Conservation (phyloP, 2,113 vertebrate genomes). For the Callipepla squamata region DNA sequence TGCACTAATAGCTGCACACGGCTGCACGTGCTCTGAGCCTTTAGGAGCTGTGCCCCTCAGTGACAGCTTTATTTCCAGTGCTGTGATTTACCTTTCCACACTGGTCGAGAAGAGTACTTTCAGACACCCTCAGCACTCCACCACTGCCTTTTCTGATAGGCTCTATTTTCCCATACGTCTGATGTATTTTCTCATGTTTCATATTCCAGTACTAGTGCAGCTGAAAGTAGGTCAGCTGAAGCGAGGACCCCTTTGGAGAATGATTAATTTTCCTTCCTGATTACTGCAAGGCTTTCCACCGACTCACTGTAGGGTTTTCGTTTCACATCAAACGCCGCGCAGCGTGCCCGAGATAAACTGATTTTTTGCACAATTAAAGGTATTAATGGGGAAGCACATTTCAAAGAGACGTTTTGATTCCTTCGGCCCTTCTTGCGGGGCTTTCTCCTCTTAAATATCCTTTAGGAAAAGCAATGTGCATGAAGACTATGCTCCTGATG, state of each 20-base stretch:
- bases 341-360: background rate
- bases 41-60: background rate
- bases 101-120: accelerated
- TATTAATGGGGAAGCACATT: background rate
- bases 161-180: accelerated
- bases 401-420: background rate
- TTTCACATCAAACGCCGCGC: background rate
- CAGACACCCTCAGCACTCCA: accelerated
- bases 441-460: background rate
- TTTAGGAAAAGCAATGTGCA: accelerated
- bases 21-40: background rate
- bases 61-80: accelerated
- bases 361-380: background rate
- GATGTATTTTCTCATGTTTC: background rate
- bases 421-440: background rate
- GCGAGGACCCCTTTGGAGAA: conserved; percentile 10
- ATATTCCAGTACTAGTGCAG: background rate
- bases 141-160: accelerated
- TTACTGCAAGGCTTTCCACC: conserved; percentile 30
- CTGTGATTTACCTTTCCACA: background rate
- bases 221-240: conserved; percentile 53
- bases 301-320: background rate
- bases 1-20: background rate
- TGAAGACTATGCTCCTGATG: background rate
- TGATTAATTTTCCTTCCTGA: conserved; percentile 33